Conservation (phyloP, 2,888 invertebrate species). For the Oxycera nigricornis region DNA sequence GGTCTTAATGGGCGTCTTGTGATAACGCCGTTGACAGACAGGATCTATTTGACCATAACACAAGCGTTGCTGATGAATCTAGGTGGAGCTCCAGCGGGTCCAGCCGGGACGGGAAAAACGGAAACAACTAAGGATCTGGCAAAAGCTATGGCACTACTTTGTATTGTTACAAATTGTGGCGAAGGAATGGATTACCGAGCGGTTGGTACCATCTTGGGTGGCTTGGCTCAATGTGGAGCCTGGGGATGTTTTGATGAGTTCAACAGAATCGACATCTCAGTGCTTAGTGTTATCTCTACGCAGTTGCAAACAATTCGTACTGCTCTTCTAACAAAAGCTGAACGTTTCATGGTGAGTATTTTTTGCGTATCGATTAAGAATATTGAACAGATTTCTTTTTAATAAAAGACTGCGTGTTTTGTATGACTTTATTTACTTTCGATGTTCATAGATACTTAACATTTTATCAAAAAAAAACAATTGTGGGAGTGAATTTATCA, state of each 20-base stretch:
- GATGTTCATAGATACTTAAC: no score
- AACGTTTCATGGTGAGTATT: constrained; percentile 74
- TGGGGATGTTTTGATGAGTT: constrained; percentile 98
- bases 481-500: no score
- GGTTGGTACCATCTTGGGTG: constrained; percentile 75
- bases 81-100: constrained; percentile 89
- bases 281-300: constrained; percentile 90
- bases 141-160: constrained; percentile 83
- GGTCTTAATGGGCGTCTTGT: constrained; percentile 90
- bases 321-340: constrained; percentile 77
- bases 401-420: no score
- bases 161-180: constrained; percentile 90
- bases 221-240: constrained; percentile 70
- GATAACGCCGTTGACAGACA: constrained; percentile 90
- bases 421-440: no score
- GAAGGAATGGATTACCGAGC: constrained; percentile 93
- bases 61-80: constrained; percentile 91
- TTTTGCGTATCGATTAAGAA: no score
- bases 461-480: no score
- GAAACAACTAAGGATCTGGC: constrained; percentile 92
- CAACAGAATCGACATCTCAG: constrained; percentile 90
- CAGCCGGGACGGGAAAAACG: constrained; percentile 71
- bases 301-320: constrained; percentile 89
- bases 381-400: no score
- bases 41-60: constrained; percentile 91